Evolutionary conservation across 1,140 invertebrate species (phyloP), one percentile per base, ranked within the genome.

Genomic region (Holotrichia oblita): DNA sequence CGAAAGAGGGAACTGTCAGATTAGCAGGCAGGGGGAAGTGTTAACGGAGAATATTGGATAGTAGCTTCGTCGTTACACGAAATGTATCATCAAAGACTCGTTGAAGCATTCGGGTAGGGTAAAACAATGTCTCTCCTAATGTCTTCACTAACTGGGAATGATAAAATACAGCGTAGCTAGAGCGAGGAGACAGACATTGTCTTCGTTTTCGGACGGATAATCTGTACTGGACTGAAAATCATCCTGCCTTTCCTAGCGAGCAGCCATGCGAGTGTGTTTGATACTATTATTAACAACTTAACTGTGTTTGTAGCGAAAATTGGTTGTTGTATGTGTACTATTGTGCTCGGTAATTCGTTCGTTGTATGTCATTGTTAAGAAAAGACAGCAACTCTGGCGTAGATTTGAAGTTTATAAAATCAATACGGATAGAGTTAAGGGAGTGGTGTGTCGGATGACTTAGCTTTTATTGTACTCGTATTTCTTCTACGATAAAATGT

Each of bases 41-140:
- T 12, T 64, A 64, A 22, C 61, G 3, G 61, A 27, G 17, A 22
- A 10, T 64, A 64, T 64, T 64, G 61, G n/a, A 64, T 64, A 12
- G 40, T 14, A 40, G 20, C 75, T 34, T 27, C 44, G 44, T 59
- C 40, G 64, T 73, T 77, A 74, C 20, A 77, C 42, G 74, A 74
- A 77, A 79, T 76, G 69, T 64, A 73, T 73, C 69, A 79, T 77
- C 75, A 76, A 72, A 77, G 69, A 73, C 40, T 76, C 76, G 75
- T 79, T 77, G 40, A 77, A 77, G 76, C 79, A 76, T 73, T 73
- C 27, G 76, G n/a, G n/a, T n/a, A n/a, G 79, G 75, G 61, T 59
- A 69, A 74, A 74, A 77, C 79, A 79, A 79, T 77, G 44, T 73
- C 77, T 77, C 76, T 76, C 77, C 79, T 79, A 79, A 79, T 79